A percentile compares a stretch with the other conserved stretches of the same genome.
Evolutionary conservation across 2,797 vertebrate genomes (phyloP).

Genomic region (Liparis tanakae): DNA sequence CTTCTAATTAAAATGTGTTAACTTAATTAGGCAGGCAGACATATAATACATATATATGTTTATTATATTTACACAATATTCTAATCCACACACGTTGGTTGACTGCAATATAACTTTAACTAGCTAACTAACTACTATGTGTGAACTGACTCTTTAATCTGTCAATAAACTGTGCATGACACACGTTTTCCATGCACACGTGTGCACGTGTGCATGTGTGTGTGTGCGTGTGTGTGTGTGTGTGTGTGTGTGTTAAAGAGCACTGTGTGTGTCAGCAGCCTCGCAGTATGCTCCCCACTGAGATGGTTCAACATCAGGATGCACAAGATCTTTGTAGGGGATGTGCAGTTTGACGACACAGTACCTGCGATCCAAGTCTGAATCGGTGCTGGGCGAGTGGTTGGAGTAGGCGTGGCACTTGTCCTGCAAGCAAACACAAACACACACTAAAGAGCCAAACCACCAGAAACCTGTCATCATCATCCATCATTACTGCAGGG

Average conservation of each 20-base stretch:
- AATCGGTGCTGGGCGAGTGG: constrained; percentile 86
- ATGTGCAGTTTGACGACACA: constrained; percentile 85
- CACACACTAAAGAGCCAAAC: constrained; percentile 12
- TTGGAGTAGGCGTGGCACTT: constrained; percentile 88
- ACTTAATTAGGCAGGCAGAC: neutral
- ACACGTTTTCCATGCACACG: neutral
- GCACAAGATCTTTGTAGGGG: constrained; percentile 82
- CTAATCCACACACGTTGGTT: neutral
- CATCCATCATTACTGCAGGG: constrained; percentile 52
- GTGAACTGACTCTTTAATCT: constrained; percentile 30
- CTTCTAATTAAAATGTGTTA: neutral
- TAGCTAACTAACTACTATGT: neutral
- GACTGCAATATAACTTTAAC: neutral
- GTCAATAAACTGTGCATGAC: neutral
- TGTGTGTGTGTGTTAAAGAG: constrained; percentile 31
- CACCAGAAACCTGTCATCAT: constrained; percentile 6
- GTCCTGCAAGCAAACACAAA: constrained; percentile 79
- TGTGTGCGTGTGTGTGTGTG: neutral
- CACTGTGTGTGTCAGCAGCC: constrained; percentile 51
- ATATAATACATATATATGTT: neutral
- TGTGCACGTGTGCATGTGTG: neutral
- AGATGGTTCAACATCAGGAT: constrained; percentile 69
- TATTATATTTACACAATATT: neutral
- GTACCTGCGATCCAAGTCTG: constrained; percentile 94
- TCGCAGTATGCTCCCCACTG: constrained; percentile 81